Evolutionary conservation across 2,797 vertebrate species (phyloP), one percentile per base, ranked within the genome.

Genomic region (Pagetopsis macropterus): DNA sequence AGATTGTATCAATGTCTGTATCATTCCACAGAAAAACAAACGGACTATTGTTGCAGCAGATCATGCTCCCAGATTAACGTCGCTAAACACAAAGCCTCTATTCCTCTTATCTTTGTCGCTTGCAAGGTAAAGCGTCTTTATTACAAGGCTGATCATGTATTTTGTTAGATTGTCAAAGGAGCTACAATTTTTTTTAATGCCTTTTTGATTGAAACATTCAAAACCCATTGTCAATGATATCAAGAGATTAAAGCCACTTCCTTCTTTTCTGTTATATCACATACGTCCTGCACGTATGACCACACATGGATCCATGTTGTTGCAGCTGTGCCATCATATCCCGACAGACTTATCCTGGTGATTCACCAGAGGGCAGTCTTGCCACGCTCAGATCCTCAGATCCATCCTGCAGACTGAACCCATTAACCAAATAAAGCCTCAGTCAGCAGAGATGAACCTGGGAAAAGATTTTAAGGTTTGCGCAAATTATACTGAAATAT

Each of bases 281-380:
- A 27, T 23, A 17, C 37, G 40, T 2, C 21, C 5, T 55, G 40
- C 27, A 11, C 31, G 58, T 63, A 43, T 64, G 56, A 51, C 14
- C 27, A 10, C 54, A 48, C 52, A 45, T 61, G n/a, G 45, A 74
- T 73, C 33, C 19, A 48, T 46, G 15, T 54, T 19, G 31, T 12
- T 19, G n/a, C 27, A 40, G 58, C 43, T 66, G 41, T 40, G 23
- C 21, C 2, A 3, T 60, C 49, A 31, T 17, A 10, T 61, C n/a
- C 52, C 81, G 15, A 55, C 8, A 65, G 67, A 75, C n/a, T 59
- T 78, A 50, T 83, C 45, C 51, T 16, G 21, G 19, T 58, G 50
- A 45, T 55, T 76, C 93, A 90, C 81, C 86, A 91, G 93, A 89
- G 89, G 93, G 93, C 93, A 92, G 79, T 91, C 82, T 93, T 90